A percentile compares a stretch with the other conserved stretches of the same genome.
Evolutionary conservation across 2,797 vertebrate genomes (phyloP).

Genomic region (Merluccius polli): DNA sequence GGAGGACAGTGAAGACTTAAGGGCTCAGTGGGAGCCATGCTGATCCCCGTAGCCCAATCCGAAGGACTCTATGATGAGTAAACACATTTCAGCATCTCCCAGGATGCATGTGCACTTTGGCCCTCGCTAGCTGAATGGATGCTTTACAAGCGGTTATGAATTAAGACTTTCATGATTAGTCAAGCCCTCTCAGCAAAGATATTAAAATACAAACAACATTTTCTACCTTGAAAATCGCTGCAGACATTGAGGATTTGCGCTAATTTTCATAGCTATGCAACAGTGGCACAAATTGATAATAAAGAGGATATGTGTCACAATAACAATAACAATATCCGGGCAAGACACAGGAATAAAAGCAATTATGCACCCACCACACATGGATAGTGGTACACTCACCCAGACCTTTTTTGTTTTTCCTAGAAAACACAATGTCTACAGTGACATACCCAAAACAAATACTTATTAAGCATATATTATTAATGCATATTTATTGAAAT

Average conservation of each 20-base stretch:
- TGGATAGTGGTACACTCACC: neutral
- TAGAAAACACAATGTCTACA: neutral
- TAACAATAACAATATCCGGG: neutral
- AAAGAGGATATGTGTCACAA: neutral
- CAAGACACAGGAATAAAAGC: neutral
- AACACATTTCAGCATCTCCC: neutral
- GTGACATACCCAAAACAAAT: neutral
- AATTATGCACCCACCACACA: neutral
- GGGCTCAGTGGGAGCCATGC: slow-evolving; percentile 6
- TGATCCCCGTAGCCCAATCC: neutral
- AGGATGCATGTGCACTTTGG: neutral
- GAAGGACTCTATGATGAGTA: slow-evolving; percentile 1
- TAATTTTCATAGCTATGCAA: neutral
- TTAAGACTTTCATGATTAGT: neutral
- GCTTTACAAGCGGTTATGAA: neutral
- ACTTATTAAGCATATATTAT: neutral
- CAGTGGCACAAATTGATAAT: neutral
- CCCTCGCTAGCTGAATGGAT: neutral
- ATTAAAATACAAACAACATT: neutral
- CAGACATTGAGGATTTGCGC: neutral
- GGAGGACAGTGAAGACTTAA: neutral
- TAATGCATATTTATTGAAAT: neutral
- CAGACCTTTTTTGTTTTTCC: neutral
- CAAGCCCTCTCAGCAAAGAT: neutral
- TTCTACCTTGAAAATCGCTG: neutral